Evolutionary conservation across 2,888 invertebrate species (phyloP), one percentile per base, ranked within the genome.

Genomic region (Platycheirus rosarum): DNA sequence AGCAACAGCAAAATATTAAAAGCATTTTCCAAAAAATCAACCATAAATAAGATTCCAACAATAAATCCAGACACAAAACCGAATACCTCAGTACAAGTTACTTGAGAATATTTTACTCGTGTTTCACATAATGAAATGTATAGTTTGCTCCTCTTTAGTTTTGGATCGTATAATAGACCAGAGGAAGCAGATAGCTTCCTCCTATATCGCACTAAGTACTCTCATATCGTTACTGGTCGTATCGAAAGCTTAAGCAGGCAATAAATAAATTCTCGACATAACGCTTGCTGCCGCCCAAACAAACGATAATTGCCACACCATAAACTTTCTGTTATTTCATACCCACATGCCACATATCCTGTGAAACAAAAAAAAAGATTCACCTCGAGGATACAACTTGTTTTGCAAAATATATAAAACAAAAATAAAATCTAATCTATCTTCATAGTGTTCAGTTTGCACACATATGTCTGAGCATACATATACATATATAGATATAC

Each of bases 271-370:
- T 23, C 14, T 14, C 55, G 20, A 9, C 55, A 18, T 35, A 55
- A 23, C 8, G 37, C 40, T 57, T 40, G 35, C 40, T 71, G 40
- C 40, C 68, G 18, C 68, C 68, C 68, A 46, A n/a, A 14, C 44
- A 55, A 55, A 68, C 46, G 68, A 68, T 68, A 68, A 68, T 68
- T 68, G 68, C 68, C 46, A 57, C 68, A 44, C 55, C 55, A 68
- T 68, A 68, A 68, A 55, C 53, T 68, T 66, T 53, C 44, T 53
- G 13, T 40, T 32, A 53, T 53, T 32, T 40, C 23, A 2, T 14
- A 26, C n/a, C 16, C 26, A 16, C 60, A 6, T 6, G 3, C 3
- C 23, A 23, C 23, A 23, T 23, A 60, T 60, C 18, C 60, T 26
- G 48, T 26, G n/a, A n/a, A n/a, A n/a, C 48, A 13, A 48, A 48